Conservation (phyloP, 2,797 vertebrate genomes). For the Chrysocyon brachyurus region DNA sequence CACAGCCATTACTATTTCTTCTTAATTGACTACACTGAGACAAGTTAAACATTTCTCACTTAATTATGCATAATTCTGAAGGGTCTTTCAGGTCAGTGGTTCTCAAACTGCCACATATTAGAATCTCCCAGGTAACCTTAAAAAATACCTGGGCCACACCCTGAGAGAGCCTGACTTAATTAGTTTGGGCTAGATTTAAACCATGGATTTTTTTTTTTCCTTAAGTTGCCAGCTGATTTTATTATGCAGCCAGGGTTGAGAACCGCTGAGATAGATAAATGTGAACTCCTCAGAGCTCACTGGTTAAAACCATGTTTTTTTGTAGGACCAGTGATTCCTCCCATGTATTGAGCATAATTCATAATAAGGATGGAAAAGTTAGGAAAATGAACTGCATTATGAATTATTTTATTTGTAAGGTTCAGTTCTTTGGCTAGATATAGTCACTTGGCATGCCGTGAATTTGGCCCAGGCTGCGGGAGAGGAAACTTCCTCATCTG, state of each 20-base stretch:
- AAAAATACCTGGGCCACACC: not conserved
- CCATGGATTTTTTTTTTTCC: not conserved
- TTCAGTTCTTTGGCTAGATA: not conserved
- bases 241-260: not conserved
- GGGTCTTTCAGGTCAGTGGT: not conserved
- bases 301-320: not conserved
- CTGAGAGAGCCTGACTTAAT: constrained; percentile 35
- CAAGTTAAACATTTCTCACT: not conserved
- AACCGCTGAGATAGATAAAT: not conserved
- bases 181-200: not conserved
- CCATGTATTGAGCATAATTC: not conserved
- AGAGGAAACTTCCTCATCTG: not conserved
- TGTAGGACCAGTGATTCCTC: not conserved
- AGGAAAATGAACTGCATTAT: not conserved
- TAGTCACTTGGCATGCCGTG: not conserved
- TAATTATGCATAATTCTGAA: constrained; percentile 41
- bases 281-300: not conserved
- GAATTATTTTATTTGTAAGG: not conserved
- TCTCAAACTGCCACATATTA: not conserved
- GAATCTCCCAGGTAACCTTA: not conserved
- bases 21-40: not conserved
- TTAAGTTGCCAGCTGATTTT: not conserved
- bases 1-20: not conserved
- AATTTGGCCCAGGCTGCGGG: not conserved
- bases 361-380: not conserved